These are phyloP conservation scores for Tanypteryx hageni DNA, from an alignment of 2,888 invertebrate species.

Conservation along the genomic window DNA sequence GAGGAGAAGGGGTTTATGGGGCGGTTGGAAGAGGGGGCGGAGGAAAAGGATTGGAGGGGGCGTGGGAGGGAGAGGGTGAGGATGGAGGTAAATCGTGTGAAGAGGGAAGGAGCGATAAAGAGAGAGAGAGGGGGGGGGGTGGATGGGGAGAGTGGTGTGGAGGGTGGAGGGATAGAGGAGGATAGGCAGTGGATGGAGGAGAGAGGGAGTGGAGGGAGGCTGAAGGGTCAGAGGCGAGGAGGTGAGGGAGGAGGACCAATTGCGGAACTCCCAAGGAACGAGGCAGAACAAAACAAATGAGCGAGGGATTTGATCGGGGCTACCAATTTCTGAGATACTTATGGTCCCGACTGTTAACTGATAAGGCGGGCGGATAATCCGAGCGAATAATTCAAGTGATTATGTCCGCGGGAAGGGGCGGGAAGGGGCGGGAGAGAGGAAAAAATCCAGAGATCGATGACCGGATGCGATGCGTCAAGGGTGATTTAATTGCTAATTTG, in stretches of 20 bases:
- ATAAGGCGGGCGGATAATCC: not conserved
- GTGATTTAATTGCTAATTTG: no score
- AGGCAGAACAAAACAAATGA: no score
- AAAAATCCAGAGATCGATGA: not conserved
- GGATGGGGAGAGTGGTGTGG: no score
- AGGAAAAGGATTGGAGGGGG: constrained; percentile 20
- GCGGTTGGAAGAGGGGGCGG: not conserved
- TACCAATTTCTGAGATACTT: not conserved
- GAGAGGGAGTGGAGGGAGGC: not conserved
- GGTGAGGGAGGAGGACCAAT: not conserved
- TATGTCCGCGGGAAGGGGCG: not conserved
- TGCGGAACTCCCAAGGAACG: no score
- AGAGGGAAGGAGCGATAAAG: no score
- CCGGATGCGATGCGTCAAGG: no score
- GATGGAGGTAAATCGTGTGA: not conserved
- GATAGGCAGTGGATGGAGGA: not conserved
- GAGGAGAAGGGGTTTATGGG: not conserved
- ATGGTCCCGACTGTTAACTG: not conserved
- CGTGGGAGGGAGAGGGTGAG: not conserved
- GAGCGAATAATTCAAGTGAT: not conserved
- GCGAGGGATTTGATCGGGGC: not conserved
- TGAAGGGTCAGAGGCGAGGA: not conserved
- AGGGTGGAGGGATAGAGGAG: not conserved
- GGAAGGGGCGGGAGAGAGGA: not conserved
- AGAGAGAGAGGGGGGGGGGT: no score